Conservation (phyloP, 2,113 vertebrate species). For the cattle (Bos taurus) region ARS-UCD2.0 NC_037334.1:98513501-98514000, state of each 20-base stretch:
- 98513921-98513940: not conserved
- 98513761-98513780: not conserved
- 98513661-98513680: not conserved
- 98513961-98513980: not conserved
- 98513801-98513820: not conserved
- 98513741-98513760: not conserved
- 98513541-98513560: not conserved
- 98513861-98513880: not conserved
- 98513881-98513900: not conserved
- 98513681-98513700: not conserved
- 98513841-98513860: not conserved
- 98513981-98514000: not conserved
- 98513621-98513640: not conserved
- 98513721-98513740: not conserved
- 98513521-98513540: not conserved
- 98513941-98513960: not conserved
- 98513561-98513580: not conserved
- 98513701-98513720: fast-evolving
- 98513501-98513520: not conserved
- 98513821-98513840: not conserved
- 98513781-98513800: not conserved
- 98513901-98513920: not conserved
- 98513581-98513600: not conserved
- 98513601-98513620: not conserved
- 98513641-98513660: not conserved